Evolutionary conservation across 2,797 vertebrate species (phyloP).

Genomic region (Chloroceryle amazona): DNA sequence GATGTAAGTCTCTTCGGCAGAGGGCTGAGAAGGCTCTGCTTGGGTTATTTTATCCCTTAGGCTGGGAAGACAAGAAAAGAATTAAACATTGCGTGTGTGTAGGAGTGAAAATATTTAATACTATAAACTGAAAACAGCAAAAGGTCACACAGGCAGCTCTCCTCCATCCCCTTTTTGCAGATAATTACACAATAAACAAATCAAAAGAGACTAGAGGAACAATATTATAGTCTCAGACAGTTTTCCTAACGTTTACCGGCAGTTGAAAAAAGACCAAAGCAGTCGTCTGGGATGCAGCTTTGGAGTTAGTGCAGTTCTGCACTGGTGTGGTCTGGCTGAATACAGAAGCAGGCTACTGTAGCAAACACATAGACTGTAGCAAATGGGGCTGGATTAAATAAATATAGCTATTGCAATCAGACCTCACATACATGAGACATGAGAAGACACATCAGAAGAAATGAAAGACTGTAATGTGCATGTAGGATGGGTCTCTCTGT

Average conservation of each 20-base stretch:
- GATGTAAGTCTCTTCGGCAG: neutral
- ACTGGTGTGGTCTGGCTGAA: neutral
- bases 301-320: neutral
- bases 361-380: neutral
- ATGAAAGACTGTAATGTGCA: rapidly evolving
- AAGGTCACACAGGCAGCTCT: neutral
- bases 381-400: neutral
- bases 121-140: neutral
- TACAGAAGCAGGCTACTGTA: neutral
- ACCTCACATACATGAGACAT: rapidly evolving
- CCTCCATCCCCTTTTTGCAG: neutral
- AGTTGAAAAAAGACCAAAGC: slow-evolving; percentile 51
- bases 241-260: slow-evolving; percentile 17
- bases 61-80: neutral
- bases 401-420: neutral
- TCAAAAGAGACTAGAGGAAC: neutral
- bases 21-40: neutral
- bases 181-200: neutral
- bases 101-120: neutral
- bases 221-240: neutral
- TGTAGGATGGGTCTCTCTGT: neutral
- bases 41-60: neutral
- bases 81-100: neutral
- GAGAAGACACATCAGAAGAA: neutral
- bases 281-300: slow-evolving; percentile 10